Evolutionary conservation across 2,113 vertebrate genomes (phyloP).

Genomic region (Microcebus murinus): DNA sequence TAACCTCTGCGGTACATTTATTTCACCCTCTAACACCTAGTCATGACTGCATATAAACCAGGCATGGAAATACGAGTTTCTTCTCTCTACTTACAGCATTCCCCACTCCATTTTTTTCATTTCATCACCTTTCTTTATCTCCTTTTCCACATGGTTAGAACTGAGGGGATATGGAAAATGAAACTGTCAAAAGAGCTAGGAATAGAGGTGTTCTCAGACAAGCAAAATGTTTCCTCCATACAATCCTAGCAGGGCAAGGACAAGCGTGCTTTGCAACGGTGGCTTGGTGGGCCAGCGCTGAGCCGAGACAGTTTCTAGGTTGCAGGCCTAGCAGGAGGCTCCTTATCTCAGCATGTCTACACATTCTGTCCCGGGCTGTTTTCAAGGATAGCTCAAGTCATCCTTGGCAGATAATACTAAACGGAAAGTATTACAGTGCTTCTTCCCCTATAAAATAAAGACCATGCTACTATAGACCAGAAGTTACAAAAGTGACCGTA

Average conservation of each 20-base stretch:
- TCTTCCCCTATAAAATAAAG: background rate
- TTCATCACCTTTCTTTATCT: slow-evolving; percentile 75
- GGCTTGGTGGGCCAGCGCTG: background rate
- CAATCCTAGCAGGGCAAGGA: background rate
- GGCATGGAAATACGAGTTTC: background rate
- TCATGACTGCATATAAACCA: background rate
- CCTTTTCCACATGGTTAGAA: slow-evolving; percentile 59
- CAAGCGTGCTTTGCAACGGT: rapidly evolving
- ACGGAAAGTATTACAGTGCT: slow-evolving; percentile 54
- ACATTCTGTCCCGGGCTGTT: slow-evolving; percentile 51
- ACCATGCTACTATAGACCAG: background rate
- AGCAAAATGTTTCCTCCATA: slow-evolving; percentile 17
- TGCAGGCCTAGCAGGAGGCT: slow-evolving; percentile 39
- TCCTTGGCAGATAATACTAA: slow-evolving; percentile 56
- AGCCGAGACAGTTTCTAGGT: background rate
- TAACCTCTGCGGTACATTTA: background rate
- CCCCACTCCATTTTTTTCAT: slow-evolving; percentile 33
- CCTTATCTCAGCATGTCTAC: slow-evolving; percentile 69
- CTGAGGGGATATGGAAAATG: slow-evolving; percentile 63
- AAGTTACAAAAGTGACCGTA: background rate
- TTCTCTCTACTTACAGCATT: background rate
- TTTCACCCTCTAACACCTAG: background rate
- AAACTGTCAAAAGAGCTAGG: slow-evolving; percentile 69
- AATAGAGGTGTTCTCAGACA: slow-evolving; percentile 73
- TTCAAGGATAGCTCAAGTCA: slow-evolving; percentile 64